Percentiles rank a stretch among this genome's conserved stretches.
These are phyloP conservation scores for Melanogrammus aeglefinus DNA, from an alignment of 2,797 vertebrate genomes.

Conservation along the genomic window DNA sequence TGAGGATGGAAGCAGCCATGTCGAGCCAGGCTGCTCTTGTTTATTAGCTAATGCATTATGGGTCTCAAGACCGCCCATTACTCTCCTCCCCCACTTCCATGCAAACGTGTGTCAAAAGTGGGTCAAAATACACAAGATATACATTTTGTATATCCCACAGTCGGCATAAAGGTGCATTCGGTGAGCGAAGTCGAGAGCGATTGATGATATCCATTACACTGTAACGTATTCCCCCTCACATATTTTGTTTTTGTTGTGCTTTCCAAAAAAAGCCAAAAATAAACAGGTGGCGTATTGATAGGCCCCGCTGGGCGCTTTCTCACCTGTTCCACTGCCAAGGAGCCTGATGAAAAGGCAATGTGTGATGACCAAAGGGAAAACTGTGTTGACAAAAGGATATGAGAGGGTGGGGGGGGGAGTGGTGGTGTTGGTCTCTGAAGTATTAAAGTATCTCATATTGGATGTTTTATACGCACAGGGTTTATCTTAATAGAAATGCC, in stretches of 20 bases:
- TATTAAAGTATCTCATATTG: conserved; percentile 15
- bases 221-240: too few relatives aligned
- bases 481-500: background rate
- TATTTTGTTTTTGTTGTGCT: background rate
- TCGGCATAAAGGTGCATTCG: background rate
- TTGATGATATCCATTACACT: background rate
- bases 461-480: background rate
- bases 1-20: conserved; percentile 4
- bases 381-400: conserved; percentile 27
- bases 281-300: background rate
- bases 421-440: conserved; percentile 39
- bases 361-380: conserved; percentile 41
- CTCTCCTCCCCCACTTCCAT: background rate
- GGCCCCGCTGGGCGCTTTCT: conserved; percentile 32
- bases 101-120: background rate
- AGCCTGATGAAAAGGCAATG: conserved; percentile 48
- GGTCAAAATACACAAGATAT: background rate
- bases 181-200: background rate
- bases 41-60: conserved; percentile 11
- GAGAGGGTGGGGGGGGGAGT: background rate
- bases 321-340: conserved; percentile 61
- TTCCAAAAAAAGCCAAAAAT: background rate
- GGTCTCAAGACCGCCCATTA: background rate
- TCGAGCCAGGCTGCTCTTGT: background rate
- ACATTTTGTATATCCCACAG: background rate